Conservation (phyloP, 2,113 vertebrate genomes). For the Vicugna pacos region DNA sequence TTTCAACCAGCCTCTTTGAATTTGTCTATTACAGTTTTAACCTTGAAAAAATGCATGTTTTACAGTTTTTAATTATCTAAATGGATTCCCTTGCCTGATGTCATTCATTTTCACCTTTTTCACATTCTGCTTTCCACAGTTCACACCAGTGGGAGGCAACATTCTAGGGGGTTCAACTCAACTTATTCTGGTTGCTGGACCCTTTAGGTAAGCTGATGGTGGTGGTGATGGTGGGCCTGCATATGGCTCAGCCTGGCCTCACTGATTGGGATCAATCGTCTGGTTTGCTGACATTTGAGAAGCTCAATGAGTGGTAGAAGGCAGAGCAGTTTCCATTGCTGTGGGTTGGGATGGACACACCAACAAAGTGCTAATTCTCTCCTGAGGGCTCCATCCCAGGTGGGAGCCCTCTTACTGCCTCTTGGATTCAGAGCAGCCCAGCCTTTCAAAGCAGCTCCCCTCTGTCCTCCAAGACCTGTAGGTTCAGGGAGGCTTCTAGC, state of each 20-base stretch:
- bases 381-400: background rate
- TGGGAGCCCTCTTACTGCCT: background rate
- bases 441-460: background rate
- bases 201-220: background rate
- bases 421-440: background rate
- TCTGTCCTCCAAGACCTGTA: background rate
- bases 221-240: background rate
- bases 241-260: background rate
- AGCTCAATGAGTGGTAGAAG: background rate
- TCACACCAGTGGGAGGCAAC: background rate
- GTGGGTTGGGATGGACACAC: background rate
- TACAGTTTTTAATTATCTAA: background rate
- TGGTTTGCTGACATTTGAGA: background rate
- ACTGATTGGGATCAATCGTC: background rate
- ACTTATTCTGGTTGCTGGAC: background rate
- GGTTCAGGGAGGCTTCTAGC: background rate
- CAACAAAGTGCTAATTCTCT: background rate
- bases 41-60: background rate
- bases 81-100: background rate
- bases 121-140: background rate
- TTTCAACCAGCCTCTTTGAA: conserved; percentile 13
- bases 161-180: background rate
- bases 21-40: background rate
- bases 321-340: background rate
- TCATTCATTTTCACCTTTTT: background rate